Evolutionary conservation across 2,797 vertebrate species (phyloP).

Genomic region (Sylvilagus floridanus): DNA sequence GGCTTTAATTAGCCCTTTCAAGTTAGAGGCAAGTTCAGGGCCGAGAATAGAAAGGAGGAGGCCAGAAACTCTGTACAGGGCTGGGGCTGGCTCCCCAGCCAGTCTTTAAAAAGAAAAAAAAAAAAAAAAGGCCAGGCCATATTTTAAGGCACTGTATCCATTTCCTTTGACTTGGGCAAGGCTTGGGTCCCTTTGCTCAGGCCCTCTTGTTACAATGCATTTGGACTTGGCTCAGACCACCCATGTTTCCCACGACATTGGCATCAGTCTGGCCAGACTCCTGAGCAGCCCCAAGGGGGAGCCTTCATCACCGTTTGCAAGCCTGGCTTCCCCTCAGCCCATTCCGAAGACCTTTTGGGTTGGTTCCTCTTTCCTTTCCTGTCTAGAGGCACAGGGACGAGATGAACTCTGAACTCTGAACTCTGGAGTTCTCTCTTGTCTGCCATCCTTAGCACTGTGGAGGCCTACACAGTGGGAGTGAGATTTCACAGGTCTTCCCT

Average conservation of each 20-base stretch:
- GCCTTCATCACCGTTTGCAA: neutral
- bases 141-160: slow-evolving; percentile 59
- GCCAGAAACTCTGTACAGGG: slow-evolving; percentile 25
- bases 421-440: neutral
- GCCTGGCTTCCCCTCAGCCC: neutral
- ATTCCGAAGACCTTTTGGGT: neutral
- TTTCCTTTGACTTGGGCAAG: slow-evolving; percentile 70
- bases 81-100: slow-evolving; percentile 65
- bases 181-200: neutral
- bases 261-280: neutral
- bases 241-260: rapidly evolving
- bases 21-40: slow-evolving; percentile 82
- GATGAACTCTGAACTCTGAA: neutral
- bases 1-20: slow-evolving; percentile 87
- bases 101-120: neutral
- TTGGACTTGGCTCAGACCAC: slow-evolving; percentile 65
- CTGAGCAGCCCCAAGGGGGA: neutral
- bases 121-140: slow-evolving; percentile 46
- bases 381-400: neutral
- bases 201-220: slow-evolving; percentile 27
- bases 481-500: neutral
- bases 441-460: neutral
- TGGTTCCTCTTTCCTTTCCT: neutral
- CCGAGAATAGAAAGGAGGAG: slow-evolving; percentile 80
- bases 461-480: neutral